Conservation (phyloP, 2,888 invertebrate species). For the Iselma pallidipennis region DNA sequence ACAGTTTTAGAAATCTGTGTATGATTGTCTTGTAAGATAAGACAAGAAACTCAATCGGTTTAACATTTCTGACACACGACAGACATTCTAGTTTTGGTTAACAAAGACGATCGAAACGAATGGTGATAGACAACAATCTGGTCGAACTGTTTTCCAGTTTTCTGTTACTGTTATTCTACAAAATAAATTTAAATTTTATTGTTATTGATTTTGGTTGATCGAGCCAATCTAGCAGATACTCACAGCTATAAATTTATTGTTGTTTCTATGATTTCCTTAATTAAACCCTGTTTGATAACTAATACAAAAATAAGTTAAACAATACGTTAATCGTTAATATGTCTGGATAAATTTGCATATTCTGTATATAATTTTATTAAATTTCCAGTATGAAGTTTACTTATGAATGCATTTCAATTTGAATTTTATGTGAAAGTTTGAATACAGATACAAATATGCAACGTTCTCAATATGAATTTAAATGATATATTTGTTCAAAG, state of each 20-base stretch:
- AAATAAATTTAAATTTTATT: neutral
- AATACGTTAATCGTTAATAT: neutral
- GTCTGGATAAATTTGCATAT: neutral
- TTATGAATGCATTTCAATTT: neutral
- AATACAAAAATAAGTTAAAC: no score
- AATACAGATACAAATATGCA: neutral
- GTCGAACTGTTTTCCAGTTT: neutral
- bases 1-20: no score
- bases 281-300: neutral
- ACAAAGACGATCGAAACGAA: neutral
- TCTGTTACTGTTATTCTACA: neutral
- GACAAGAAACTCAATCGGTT: no score
- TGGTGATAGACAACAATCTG: neutral
- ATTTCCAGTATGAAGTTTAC: neutral
- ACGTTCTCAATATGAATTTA: neutral
- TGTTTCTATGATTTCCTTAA: neutral
- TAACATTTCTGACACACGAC: neutral
- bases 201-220: neutral
- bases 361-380: neutral
- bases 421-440: neutral
- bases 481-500: neutral
- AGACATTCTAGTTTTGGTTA: neutral
- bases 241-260: no score
- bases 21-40: no score
- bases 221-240: no score